A percentile compares a stretch with the other conserved stretches of the same genome.
These are phyloP conservation scores for Gasterosteus nipponicus DNA, from an alignment of 2,113 vertebrate species.

Conservation along the genomic window DNA sequence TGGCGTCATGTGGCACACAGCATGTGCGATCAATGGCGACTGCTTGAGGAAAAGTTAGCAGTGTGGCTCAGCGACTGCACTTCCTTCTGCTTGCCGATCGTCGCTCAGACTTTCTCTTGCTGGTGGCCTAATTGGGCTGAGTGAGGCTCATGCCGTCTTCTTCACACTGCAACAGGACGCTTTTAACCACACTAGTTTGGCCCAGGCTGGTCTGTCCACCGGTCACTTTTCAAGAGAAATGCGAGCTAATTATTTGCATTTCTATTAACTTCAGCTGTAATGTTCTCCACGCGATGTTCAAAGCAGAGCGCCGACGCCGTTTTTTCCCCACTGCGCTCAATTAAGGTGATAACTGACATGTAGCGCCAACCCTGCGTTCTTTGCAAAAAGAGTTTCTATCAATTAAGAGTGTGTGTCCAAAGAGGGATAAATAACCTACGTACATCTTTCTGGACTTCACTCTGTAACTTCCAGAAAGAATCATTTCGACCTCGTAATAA, in stretches of 20 bases:
- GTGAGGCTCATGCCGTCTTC: background rate
- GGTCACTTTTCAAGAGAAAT: background rate
- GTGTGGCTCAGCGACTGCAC: background rate
- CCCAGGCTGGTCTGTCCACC: background rate
- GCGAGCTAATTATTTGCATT: background rate
- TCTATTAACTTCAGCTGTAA: background rate
- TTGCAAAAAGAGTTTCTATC: background rate
- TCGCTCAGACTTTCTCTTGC: background rate
- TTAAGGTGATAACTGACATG: background rate
- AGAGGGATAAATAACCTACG: background rate
- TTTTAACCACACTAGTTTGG: background rate
- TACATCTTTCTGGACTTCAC: background rate
- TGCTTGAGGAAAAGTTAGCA: slow-evolving; percentile 1
- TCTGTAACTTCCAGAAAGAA: background rate
- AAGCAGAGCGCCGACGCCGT: too few relatives aligned
- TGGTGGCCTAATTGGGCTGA: background rate
- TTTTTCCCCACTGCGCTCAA: background rate
- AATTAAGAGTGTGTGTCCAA: background rate
- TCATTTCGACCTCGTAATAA: background rate
- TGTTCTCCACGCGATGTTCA: too few relatives aligned
- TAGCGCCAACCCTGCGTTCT: background rate
- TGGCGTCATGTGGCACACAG: background rate
- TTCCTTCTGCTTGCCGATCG: background rate
- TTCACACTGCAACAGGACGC: background rate
- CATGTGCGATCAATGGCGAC: background rate